Conservation (phyloP, 2,888 invertebrate genomes). For the Palloptera scutellata region DNA sequence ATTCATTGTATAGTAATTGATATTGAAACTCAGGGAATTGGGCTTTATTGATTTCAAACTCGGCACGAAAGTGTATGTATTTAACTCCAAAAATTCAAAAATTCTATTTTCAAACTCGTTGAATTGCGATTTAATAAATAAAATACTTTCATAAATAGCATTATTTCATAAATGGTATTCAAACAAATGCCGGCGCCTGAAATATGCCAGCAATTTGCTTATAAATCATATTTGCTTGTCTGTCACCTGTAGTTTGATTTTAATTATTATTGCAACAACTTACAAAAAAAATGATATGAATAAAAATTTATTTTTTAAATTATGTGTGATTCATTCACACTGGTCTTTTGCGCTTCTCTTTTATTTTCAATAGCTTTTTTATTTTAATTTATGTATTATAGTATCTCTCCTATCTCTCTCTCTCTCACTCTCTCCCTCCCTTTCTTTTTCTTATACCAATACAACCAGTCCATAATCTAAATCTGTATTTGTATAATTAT, state of each 20-base stretch:
- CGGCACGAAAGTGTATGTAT: too few relatives aligned
- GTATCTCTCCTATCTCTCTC: too few relatives aligned
- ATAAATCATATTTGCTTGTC: constrained; percentile 11
- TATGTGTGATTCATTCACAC: neutral
- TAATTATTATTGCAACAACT: constrained; percentile 1
- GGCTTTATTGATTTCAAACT: too few relatives aligned
- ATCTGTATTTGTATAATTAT: neutral
- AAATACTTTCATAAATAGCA: too few relatives aligned
- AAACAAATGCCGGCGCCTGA: constrained; percentile 23
- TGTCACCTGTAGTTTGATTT: neutral
- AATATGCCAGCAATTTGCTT: constrained; percentile 8
- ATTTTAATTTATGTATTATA: too few relatives aligned
- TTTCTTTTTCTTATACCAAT: neutral
- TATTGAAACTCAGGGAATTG: too few relatives aligned
- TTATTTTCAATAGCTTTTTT: neutral
- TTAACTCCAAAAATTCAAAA: too few relatives aligned
- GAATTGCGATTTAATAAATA: too few relatives aligned
- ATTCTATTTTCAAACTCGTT: too few relatives aligned
- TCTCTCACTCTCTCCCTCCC: neutral
- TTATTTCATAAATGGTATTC: constrained; percentile 9
- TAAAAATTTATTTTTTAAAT: neutral
- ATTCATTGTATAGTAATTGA: too few relatives aligned
- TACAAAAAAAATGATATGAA: neutral
- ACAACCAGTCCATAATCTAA: neutral
- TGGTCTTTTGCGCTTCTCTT: neutral